Evolutionary conservation across 2,888 invertebrate genomes (phyloP).

Genomic region (Lucinisca nassula): DNA sequence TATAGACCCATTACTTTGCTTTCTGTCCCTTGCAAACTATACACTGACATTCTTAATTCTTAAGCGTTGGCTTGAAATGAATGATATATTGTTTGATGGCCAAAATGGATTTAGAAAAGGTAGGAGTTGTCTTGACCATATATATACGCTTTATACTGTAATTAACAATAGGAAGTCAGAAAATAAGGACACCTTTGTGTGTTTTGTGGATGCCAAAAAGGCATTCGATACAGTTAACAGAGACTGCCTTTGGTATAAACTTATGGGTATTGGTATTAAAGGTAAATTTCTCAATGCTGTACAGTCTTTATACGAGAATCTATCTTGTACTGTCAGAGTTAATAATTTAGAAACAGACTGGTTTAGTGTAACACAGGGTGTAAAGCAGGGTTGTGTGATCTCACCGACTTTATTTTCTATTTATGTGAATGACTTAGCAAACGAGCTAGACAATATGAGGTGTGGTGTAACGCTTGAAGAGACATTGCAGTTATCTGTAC

Average conservation of each 20-base stretch:
- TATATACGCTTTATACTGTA: conserved; percentile 30
- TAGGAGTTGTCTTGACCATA: conserved; percentile 37
- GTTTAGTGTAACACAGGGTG: conserved; percentile 33
- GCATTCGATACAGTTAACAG: conserved; percentile 52
- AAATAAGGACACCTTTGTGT: conserved; percentile 26
- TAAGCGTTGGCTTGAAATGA: conserved; percentile 16
- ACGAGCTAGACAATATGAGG: conserved; percentile 7
- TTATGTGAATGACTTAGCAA: conserved; percentile 42
- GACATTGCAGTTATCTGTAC: neutral
- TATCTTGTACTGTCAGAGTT: conserved; percentile 11
- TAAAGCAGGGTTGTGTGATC: conserved; percentile 45
- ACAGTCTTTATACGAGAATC: conserved; percentile 29
- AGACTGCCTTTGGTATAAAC: conserved; percentile 27
- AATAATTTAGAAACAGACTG: conserved; percentile 22
- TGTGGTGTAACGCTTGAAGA: conserved; percentile 27
- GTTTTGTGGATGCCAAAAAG: conserved; percentile 37
- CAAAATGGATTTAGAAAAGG: conserved; percentile 52
- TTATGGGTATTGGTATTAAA: conserved; percentile 5
- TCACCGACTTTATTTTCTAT: conserved; percentile 42
- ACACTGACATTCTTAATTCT: conserved; percentile 28
- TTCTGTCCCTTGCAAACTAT: conserved; percentile 28
- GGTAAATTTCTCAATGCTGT: conserved; percentile 48
- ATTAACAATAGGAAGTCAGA: conserved; percentile 24
- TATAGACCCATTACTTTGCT: conserved; percentile 37
- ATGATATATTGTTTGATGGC: conserved; percentile 29